phyloP scores from a whole-genome alignment of 2,888 invertebrate genomes.

The Orthosia gothica region DNA sequence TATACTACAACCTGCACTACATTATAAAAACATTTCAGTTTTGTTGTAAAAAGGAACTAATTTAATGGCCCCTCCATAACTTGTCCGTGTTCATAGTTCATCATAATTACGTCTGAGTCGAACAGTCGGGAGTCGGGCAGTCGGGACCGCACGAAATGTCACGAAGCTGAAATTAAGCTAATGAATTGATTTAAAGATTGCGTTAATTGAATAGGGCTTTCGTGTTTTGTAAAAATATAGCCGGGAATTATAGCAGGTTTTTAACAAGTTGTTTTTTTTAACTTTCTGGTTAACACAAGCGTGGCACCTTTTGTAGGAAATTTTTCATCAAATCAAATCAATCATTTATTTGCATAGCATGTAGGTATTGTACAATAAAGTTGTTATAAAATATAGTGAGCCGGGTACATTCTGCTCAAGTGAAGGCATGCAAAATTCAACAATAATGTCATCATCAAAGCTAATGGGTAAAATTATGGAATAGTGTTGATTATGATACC shows the following conservation, averaged over 20 bases:
- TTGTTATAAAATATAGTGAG: too few species aligned
- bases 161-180: slow-evolving; percentile 45
- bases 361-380: too few species aligned
- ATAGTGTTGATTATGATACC: too few species aligned
- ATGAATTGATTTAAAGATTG: slow-evolving; percentile 53
- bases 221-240: slow-evolving; percentile 38
- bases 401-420: too few species aligned
- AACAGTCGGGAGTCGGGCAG: not conserved
- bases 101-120: slow-evolving; percentile 43
- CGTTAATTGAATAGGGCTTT: slow-evolving; percentile 51
- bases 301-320: not conserved
- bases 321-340: too few species aligned
- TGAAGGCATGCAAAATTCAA: too few species aligned
- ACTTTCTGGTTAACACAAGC: not conserved
- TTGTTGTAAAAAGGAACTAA: slow-evolving; percentile 29
- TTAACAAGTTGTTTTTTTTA: not conserved
- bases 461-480: too few species aligned
- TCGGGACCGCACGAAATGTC: slow-evolving; percentile 46
- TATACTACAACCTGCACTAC: not conserved
- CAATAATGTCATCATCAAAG: too few species aligned
- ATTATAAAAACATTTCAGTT: slow-evolving; percentile 7
- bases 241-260: not conserved
- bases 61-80: slow-evolving; percentile 31
- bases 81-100: slow-evolving; percentile 50
- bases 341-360: too few species aligned